Evolutionary conservation across 2,113 vertebrate genomes (phyloP).

Genomic region (Nycticebus coucang): DNA sequence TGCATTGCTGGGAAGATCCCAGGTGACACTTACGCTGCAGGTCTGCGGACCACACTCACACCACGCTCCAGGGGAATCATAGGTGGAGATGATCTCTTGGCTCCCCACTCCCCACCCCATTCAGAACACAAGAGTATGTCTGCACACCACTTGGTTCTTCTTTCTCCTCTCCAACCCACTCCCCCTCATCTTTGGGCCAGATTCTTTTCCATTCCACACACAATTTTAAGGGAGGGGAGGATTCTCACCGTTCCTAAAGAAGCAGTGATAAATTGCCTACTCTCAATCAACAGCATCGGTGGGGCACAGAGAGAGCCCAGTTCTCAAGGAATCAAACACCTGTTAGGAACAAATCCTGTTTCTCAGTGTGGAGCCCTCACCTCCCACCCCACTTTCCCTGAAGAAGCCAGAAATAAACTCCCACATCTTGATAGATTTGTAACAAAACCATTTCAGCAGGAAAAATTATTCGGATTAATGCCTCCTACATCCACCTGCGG

Average conservation of each 20-base stretch:
- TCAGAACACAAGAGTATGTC: neutral
- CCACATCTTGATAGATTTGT: neutral
- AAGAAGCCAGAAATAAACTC: conserved; percentile 4
- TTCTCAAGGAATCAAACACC: neutral
- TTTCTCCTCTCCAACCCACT: neutral
- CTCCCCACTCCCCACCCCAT: too few species aligned
- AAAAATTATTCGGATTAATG: conserved; percentile 75
- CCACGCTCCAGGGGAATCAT: too few species aligned
- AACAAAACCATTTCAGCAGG: conserved; percentile 64
- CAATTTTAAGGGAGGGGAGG: neutral
- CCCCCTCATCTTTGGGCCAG: neutral
- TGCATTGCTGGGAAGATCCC: neutral
- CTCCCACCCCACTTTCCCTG: neutral
- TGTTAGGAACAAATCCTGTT: conserved; percentile 65
- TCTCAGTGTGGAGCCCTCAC: neutral
- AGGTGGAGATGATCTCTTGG: neutral
- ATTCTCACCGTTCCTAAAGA: neutral
- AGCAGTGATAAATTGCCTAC: neutral
- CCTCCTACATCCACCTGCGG: conserved; percentile 77
- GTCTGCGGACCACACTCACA: neutral
- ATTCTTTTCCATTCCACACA: neutral
- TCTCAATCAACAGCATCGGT: neutral
- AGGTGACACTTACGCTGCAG: neutral
- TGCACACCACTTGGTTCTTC: neutral
- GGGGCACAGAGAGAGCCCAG: neutral